Evolutionary conservation across 1,140 invertebrate genomes (phyloP).

Genomic region (Lordiphosa mommai): DNA sequence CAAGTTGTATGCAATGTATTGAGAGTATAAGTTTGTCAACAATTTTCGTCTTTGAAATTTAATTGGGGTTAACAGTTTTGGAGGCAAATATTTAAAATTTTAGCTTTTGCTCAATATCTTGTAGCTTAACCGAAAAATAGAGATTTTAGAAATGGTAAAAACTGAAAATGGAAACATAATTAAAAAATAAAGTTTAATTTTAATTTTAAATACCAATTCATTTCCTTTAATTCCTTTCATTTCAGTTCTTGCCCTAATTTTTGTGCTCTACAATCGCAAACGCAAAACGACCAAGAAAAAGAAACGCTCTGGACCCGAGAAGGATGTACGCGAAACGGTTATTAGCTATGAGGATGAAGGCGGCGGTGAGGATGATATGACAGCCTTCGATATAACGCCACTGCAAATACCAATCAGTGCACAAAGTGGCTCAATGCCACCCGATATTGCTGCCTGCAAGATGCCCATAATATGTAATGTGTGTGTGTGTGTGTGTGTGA

Average conservation of each 20-base stretch:
- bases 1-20: no score
- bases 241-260: slow-evolving; percentile 94
- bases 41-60: neutral
- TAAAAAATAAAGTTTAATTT: no score
- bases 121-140: no score
- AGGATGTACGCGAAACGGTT: slow-evolving; percentile 98
- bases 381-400: slow-evolving; percentile 97
- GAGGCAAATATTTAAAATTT: no score
- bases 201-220: neutral
- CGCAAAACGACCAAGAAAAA: slow-evolving; percentile 91
- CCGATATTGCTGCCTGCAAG: slow-evolving; percentile 89
- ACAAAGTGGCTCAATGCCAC: slow-evolving; percentile 85
- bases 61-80: no score
- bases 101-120: neutral
- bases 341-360: slow-evolving; percentile 99
- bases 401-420: slow-evolving; percentile 95
- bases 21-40: neutral
- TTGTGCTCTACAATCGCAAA: slow-evolving; percentile 95
- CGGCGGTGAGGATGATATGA: slow-evolving; percentile 98
- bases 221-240: neutral
- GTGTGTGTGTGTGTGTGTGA: neutral
- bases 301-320: slow-evolving; percentile 97
- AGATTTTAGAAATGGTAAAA: no score
- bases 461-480: slow-evolving; percentile 85
- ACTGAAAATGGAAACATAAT: no score